Base-by-base conservation (phyloP, 2,113 vertebrate genomes). In the Xyliphius kryptos region DNA sequence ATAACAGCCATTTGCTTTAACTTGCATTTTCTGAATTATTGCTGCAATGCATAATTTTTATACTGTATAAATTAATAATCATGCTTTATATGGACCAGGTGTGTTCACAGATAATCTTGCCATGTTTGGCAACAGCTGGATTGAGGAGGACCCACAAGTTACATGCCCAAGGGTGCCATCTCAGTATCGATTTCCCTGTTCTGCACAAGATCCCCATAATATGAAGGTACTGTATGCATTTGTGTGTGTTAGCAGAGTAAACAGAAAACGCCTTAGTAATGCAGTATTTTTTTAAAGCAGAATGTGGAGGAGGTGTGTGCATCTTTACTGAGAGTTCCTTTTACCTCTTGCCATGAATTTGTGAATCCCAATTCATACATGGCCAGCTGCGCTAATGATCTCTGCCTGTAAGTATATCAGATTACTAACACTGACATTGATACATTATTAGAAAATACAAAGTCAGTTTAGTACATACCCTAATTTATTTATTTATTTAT, bases 41-140 rank as follows among this genome's bases (percentile, higher is more conserved):
- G n/a, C n/a, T n/a, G n/a, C n/a, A n/a, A n/a, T n/a, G n/a, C n/a
- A n/a, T n/a, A n/a, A n/a, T n/a, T n/a, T n/a, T n/a, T n/a, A n/a
- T n/a, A n/a, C n/a, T n/a, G n/a, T n/a, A n/a, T n/a, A n/a, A n/a
- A n/a, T n/a, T n/a, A n/a, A n/a, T n/a, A n/a, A n/a, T n/a, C n/a
- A n/a, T n/a, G n/a, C n/a, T 15, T 38, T 58, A 10, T 61, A 16
- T 21, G 6, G 36, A 63, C 10, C 78, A 98, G 95, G 92, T 60
- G 83, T 93, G 70, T 73, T 91, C 75, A 97, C 91, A 2, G 87
- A 91, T 0, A 88, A 97, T 7, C 71, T 97, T 54, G 82, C 85
- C 51, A 88, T 97, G 77, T 97, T 98, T 1, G 91, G 86, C 41
- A 91, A 93, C 65, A 97, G 95, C 63, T 98, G 95, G 95, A 81